Percentiles rank a stretch among this genome's conserved stretches.
Evolutionary conservation across 2,797 vertebrate species (phyloP).

Genomic region (Labroides dimidiatus): DNA sequence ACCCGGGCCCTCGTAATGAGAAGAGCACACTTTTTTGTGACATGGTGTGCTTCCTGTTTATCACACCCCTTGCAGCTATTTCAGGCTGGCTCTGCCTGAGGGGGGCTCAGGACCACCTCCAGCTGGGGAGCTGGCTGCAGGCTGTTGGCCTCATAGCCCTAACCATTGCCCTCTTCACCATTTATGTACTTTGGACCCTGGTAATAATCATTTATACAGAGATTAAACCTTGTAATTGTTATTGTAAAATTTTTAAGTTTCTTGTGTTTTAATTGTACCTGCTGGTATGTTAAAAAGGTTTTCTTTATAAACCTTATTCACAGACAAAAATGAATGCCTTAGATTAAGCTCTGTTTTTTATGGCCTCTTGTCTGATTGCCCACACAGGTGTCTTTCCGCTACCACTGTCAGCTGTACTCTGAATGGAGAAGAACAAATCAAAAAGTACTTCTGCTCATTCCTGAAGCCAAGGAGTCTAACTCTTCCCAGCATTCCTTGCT

Average conservation of each 20-base stretch:
- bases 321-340: background rate
- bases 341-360: background rate
- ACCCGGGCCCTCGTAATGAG: conserved; percentile 93
- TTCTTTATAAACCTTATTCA: no score
- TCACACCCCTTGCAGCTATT: conserved; percentile 93
- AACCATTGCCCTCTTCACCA: conserved; percentile 97
- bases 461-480: conserved; percentile 82
- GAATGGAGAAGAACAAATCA: conserved; percentile 97
- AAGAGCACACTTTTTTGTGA: conserved; percentile 96
- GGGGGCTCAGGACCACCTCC: conserved; percentile 94
- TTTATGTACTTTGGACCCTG: conserved; percentile 97
- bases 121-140: conserved; percentile 93
- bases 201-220: conserved; percentile 75
- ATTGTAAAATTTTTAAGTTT: background rate
- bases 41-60: conserved; percentile 97
- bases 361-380: background rate
- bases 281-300: no score
- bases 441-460: conserved; percentile 92
- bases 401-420: conserved; percentile 97
- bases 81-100: conserved; percentile 96
- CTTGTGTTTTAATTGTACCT: no score
- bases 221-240: background rate
- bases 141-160: conserved; percentile 95
- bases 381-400: conserved; percentile 93
- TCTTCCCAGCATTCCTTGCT: conserved; percentile 89